Evolutionary conservation across 2,888 invertebrate species (phyloP), one percentile per base, ranked within the genome.

Genomic region (Entomobrya multifasciata): DNA sequence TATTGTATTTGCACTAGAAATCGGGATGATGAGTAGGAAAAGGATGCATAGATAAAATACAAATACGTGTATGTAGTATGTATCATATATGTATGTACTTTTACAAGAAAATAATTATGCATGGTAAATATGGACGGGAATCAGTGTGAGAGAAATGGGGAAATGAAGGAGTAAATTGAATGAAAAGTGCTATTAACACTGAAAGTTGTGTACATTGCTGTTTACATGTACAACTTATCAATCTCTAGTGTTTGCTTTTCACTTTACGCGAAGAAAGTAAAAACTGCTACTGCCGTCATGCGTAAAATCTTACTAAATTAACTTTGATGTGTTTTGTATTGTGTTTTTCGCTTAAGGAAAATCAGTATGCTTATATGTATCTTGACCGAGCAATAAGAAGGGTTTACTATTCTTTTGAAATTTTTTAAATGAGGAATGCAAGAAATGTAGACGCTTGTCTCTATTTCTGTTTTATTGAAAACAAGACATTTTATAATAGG

Each of bases 221-320:
- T 17, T 62, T 25, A 36, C 8, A 62, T n/a, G n/a, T n/a, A n/a
- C 36, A 62, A n/a, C n/a, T 62, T 62, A 62, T 36, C 36, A 62
- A 44, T 70, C 11, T 70, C 15, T 17, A 8, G 0, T 70, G 70
- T 70, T 70, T 70, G 70, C 44, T 25, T 62, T 62, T 27, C 62
- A 62, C 36, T 30, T 62, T 62, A n/a, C n/a, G 17, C 17, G 15
- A 36, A 36, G 36, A 30, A 62, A 30, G 36, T 62, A 8, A 36
- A 36, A 17, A 17, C n/a, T 62, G 62, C n/a, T n/a, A n/a, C n/a
- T n/a, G n/a, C n/a, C n/a, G n/a, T n/a, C n/a, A n/a, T n/a, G n/a
- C n/a, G n/a, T n/a, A n/a, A n/a, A n/a, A n/a, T 0, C n/a, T 30
- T 17, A 17, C 0, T 17, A 62, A 62, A 30, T 55, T 6, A 36